Evolutionary conservation across 2,888 invertebrate species (phyloP).

Genomic region (Drosophila kanekoi): DNA sequence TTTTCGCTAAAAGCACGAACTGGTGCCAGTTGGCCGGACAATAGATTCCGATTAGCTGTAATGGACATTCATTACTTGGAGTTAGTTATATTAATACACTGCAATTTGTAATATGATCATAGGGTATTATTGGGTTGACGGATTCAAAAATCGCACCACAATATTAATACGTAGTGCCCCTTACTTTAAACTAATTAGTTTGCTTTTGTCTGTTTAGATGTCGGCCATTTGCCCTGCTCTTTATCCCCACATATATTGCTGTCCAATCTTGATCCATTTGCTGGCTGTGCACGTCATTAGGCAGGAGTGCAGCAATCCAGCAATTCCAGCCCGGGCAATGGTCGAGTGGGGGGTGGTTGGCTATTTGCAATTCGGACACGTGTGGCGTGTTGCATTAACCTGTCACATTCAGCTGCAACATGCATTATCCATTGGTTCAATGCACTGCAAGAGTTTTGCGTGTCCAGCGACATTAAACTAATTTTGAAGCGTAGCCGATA

Average conservation of each 20-base stretch:
- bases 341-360: neutral
- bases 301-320: neutral
- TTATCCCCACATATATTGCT: constrained; percentile 11
- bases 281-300: constrained; percentile 43
- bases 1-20: constrained; percentile 51
- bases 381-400: constrained; percentile 56
- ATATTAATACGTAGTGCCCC: neutral
- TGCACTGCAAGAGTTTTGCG: constrained; percentile 54
- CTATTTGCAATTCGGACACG: neutral
- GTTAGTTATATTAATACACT: neutral
- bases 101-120: neutral
- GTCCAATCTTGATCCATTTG: constrained; percentile 70
- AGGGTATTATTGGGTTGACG: neutral
- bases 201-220: constrained; percentile 43
- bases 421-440: constrained; percentile 62
- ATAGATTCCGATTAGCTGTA: constrained; percentile 74
- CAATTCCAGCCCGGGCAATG: neutral
- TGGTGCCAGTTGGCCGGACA: constrained; percentile 60
- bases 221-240: constrained; percentile 10
- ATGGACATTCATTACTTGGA: constrained; percentile 37
- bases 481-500: constrained; percentile 33
- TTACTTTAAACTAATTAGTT: constrained; percentile 44
- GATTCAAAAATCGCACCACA: neutral
- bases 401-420: constrained; percentile 47
- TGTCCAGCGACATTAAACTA: constrained; percentile 57